Evolutionary conservation across 2,888 invertebrate genomes (phyloP), one percentile per base, ranked within the genome.

Genomic region (Lycocerus yunnanus): DNA sequence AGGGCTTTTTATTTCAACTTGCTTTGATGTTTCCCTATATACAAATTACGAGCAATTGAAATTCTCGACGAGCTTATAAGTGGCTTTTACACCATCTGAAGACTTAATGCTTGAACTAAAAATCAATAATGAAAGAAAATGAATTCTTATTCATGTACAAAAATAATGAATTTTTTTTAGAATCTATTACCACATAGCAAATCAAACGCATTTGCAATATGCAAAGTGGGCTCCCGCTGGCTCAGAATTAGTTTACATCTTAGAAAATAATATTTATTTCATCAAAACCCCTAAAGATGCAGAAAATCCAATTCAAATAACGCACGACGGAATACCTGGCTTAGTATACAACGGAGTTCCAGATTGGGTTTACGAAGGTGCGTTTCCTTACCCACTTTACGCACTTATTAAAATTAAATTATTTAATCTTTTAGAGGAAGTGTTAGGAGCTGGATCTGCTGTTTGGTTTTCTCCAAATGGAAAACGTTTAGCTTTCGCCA

Each of bases 341-440:
- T 87, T 91, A 43, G 88, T 96, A 69, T 96, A 93, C 85, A 94
- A 95, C 84, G 97, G 97, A 3, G 90, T 95, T 15, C 91, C 96
- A 9, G 97, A 97, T 86, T 97, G 97, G 97, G 93, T 97, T 58
- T 97, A 97, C 84, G 97, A 97, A 91, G 95, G 95, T 94, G 85
- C 24, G 15, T 13, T 65, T 43, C 76, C 70, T 69, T 16, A 66
- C 58, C 11, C 20, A 11, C 14, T 60, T 11, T 9, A n/a, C n/a
- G 14, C 14, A 59, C 43, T 61, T 14, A 59, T 63, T 68, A 21
- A 20, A 21, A 21, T 21, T 24, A 15, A 66, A 13, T 18, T 58
- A 14, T 68, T 11, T 66, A 58, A 58, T 5, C 24, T 88, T 88
- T 15, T 88, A 94, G 96, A 96, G 91, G 95, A 96, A 86, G 92